Evolutionary conservation across 2,888 invertebrate genomes (phyloP).

Genomic region (Tenthredo livida): DNA sequence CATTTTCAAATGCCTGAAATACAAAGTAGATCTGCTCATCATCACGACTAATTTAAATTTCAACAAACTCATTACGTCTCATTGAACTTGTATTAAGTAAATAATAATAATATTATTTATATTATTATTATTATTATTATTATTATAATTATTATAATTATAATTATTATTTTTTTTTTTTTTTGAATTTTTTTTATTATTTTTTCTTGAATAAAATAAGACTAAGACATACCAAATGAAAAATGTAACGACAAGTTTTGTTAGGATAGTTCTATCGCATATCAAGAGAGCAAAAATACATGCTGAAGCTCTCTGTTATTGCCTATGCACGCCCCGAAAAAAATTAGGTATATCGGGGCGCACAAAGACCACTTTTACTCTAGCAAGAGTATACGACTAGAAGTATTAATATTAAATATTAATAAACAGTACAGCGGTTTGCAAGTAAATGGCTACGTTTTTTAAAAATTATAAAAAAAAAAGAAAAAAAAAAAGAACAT

Average conservation of each 20-base stretch:
- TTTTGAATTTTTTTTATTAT: slow-evolving; percentile 62
- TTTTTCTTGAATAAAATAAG: slow-evolving; percentile 72
- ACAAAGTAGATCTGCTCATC: slow-evolving; percentile 71
- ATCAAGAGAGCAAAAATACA: slow-evolving; percentile 73
- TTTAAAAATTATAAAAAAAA: slow-evolving; percentile 41
- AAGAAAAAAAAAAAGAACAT: not conserved
- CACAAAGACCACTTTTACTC: slow-evolving; percentile 77
- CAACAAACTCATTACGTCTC: slow-evolving; percentile 66
- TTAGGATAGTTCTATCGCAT: slow-evolving; percentile 76
- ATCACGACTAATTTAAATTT: slow-evolving; percentile 68
- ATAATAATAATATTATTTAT: slow-evolving; percentile 60
- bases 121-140: slow-evolving; percentile 25
- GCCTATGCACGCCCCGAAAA: slow-evolving; percentile 72
- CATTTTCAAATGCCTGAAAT: slow-evolving; percentile 14
- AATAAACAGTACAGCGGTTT: slow-evolving; percentile 74
- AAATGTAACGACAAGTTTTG: slow-evolving; percentile 74
- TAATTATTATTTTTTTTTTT: slow-evolving; percentile 56
- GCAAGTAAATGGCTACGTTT: slow-evolving; percentile 75
- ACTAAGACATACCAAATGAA: slow-evolving; percentile 77
- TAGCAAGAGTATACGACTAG: slow-evolving; percentile 77
- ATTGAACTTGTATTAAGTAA: slow-evolving; percentile 67
- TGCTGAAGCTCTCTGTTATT: slow-evolving; percentile 75
- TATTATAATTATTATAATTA: slow-evolving; percentile 18
- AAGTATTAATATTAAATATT: slow-evolving; percentile 76
- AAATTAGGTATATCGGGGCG: slow-evolving; percentile 65